Base-by-base conservation (phyloP, 1,140 invertebrate genomes). In the Neuroterus valhalla region DNA sequence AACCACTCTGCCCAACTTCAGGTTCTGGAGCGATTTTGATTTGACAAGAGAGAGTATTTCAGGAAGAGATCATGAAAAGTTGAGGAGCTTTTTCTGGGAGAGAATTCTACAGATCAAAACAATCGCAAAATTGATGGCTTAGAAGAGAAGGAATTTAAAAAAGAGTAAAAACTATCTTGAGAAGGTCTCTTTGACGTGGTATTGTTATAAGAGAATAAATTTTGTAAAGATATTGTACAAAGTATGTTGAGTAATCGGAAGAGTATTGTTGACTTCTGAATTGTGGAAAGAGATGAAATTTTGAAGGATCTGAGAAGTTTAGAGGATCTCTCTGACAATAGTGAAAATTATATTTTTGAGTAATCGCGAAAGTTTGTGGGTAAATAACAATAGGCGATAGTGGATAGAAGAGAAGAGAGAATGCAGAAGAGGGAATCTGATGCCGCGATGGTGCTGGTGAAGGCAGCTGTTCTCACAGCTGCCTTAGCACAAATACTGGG, bases 391-490 rank as follows among this genome's bases (percentile, higher is more conserved):
- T 46, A 62, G 42, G 69, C 19, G 15, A 14, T 21, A 44, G 43
- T 66, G 70, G 62, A 70, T 42, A 46, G 74, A 84, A 31, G 68
- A 88, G 83, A 78, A 83, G 55, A 71, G 74, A 70, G 76, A 74
- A 81, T 79, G 71, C 68, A 76, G 71, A 48, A 76, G 69, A 48
- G 72, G 74, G 77, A 85, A 75, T 68, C 78, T 83, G 79, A 85
- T 79, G 75, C 81, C 70, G 81, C 78, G 70, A 82, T 85, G 85
- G 74, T 84, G 78, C 66, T 89, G 68, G 81, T 88, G 74, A 87
- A 84, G 80, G 84, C 87, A 89, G 87, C 87, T 88, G 86, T 89
- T 68, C 81, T 89, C 62, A 86, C 88, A 89, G 88, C 87, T 89
- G 87, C 85, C 74, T 77, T 90, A 72, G 81, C 79, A 70, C 87